Conservation (phyloP, 2,888 invertebrate genomes). For the Tupiocoris notatus region DNA sequence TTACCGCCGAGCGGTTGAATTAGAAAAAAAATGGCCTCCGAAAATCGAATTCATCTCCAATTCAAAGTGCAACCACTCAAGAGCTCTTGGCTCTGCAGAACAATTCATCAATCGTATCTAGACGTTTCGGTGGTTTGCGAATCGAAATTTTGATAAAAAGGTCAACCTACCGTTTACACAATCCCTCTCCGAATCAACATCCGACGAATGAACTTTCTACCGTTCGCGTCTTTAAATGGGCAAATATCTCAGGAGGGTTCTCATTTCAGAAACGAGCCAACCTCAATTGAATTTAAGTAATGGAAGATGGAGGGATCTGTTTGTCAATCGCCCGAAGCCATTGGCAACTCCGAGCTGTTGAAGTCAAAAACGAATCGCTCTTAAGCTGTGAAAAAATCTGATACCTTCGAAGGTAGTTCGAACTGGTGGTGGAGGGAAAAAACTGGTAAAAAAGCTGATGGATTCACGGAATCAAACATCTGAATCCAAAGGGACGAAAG, state of each 20-base stretch:
- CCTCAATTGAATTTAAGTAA: conserved; percentile 39
- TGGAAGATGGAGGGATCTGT: conserved; percentile 34
- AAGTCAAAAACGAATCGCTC: background rate
- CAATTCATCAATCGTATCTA: no score
- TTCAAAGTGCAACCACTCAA: no score
- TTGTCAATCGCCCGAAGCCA: background rate
- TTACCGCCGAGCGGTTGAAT: no score
- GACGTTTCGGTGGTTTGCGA: no score
- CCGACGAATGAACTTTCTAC: background rate
- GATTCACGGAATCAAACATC: background rate
- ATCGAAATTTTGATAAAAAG: no score
- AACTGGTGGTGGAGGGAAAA: background rate
- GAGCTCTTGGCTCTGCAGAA: no score
- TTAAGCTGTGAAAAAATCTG: background rate
- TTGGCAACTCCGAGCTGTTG: background rate
- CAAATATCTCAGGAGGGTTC: background rate
- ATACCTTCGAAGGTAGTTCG: background rate
- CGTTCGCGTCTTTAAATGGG: background rate
- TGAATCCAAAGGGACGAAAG: background rate
- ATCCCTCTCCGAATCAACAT: no score
- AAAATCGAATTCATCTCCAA: no score
- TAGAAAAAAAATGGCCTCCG: no score
- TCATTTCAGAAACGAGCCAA: conserved; percentile 8
- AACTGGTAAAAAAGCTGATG: background rate
- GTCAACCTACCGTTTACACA: no score